Conservation (phyloP, 2,888 invertebrate genomes). For the Rhingia campestris region DNA sequence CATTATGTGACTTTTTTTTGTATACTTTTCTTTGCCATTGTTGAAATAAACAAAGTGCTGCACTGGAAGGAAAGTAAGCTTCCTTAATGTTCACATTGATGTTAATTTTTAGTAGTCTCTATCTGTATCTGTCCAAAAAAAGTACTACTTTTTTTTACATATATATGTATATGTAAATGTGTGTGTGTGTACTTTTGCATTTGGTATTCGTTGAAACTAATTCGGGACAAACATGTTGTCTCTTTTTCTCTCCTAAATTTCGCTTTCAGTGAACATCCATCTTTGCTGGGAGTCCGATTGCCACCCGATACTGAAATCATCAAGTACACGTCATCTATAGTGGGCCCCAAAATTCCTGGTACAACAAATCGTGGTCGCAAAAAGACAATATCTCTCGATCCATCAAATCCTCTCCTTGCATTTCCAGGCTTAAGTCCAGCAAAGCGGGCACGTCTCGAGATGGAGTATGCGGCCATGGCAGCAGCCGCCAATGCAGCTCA, state of each 20-base stretch:
- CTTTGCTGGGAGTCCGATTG: constrained; percentile 91
- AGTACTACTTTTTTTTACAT: constrained; percentile 37
- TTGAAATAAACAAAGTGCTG: constrained; percentile 84
- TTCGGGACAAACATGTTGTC: constrained; percentile 9
- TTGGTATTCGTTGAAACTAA: constrained; percentile 44
- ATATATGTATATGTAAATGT: not conserved
- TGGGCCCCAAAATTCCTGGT: constrained; percentile 93
- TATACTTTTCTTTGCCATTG: constrained; percentile 71
- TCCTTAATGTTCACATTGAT: constrained; percentile 75
- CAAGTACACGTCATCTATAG: constrained; percentile 93
- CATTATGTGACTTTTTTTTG: constrained; percentile 73
- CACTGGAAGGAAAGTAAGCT: constrained; percentile 88
- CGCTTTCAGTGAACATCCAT: constrained; percentile 88
- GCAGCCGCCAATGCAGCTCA: constrained; percentile 81
- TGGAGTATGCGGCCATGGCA: constrained; percentile 83
- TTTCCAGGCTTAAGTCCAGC: constrained; percentile 83
- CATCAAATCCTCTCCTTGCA: constrained; percentile 84
- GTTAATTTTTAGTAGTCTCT: constrained; percentile 71
- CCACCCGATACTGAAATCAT: constrained; percentile 95
- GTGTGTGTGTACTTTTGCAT: constrained; percentile 32
- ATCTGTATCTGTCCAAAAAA: constrained; percentile 53
- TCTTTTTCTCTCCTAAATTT: constrained; percentile 50
- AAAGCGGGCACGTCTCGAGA: constrained; percentile 82
- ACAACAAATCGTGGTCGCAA: constrained; percentile 93
- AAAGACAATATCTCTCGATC: constrained; percentile 94